These are phyloP conservation scores for Proctacanthus coquilletti DNA, from an alignment of 1,140 invertebrate species.

Conservation along the genomic window DNA sequence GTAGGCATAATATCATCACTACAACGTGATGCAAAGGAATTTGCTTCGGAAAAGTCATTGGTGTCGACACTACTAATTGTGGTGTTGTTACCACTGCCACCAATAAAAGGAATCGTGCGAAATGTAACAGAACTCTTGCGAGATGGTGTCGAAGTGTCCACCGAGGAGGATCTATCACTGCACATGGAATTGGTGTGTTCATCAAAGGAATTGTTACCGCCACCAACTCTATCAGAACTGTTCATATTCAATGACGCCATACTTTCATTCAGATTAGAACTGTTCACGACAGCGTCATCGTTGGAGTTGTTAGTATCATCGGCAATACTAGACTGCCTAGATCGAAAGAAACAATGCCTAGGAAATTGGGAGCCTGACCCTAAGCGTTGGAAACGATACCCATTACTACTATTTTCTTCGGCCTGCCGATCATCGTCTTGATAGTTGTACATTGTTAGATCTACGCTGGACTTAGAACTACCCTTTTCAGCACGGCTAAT, in stretches of 20 bases:
- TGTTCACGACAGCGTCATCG: too few species aligned
- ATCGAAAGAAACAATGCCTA: slow-evolving; percentile 22
- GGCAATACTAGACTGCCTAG: slow-evolving; percentile 5
- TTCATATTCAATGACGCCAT: slow-evolving; percentile 4
- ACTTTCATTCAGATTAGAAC: slow-evolving; percentile 1
- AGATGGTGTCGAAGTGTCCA: slow-evolving; percentile 8
- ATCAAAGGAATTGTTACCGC: too few species aligned
- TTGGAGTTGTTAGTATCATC: too few species aligned
- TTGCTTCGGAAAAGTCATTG: not conserved
- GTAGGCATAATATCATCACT: too few species aligned
- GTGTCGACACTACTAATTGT: too few species aligned
- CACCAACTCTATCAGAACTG: too few species aligned
- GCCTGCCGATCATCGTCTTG: slow-evolving; percentile 11
- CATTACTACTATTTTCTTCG: not conserved
- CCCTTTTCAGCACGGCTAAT: slow-evolving; percentile 11
- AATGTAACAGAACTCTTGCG: slow-evolving; percentile 7
- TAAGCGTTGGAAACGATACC: slow-evolving; percentile 20
- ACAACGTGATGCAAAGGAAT: too few species aligned
- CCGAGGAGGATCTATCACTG: slow-evolving; percentile 11
- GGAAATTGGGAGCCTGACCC: slow-evolving; percentile 24
- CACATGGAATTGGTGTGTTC: slow-evolving; percentile 9
- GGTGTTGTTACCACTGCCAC: too few species aligned
- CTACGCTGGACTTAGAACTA: slow-evolving; percentile 27
- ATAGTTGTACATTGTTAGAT: slow-evolving; percentile 25
- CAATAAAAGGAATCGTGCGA: too few species aligned